Evolutionary conservation across 2,888 invertebrate species (phyloP), one percentile per base, ranked within the genome.

Genomic region (Oconnorella tubifera): DNA sequence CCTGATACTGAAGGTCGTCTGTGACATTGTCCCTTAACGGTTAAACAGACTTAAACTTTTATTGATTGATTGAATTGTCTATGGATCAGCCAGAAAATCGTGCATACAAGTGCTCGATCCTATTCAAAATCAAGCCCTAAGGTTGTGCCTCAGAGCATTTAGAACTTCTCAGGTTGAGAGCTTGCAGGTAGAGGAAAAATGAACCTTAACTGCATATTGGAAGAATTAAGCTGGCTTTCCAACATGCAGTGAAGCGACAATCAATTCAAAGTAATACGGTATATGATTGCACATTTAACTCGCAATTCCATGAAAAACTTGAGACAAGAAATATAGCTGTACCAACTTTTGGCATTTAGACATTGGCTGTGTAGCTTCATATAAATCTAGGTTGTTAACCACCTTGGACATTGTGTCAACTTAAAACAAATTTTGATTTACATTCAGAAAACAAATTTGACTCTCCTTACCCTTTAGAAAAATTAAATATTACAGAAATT

Each of bases 111-210:
- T 10, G 19, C 48, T 48, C 14, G 53, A 53, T 6, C n/a, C 25
- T 23, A 25, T 53, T 25, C 53, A 53, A 25, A 53, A 53, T n/a
- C 23, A 53, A 6, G 53, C 53, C 10, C 23, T 53, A 25, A 53
- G 53, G 23, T 19, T 53, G 10, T 14, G 53, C 53, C 25, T 53
- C 23, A 25, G 53, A 25, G 53, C 53, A 14, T 53, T 14, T 53
- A 14, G 53, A n/a, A 53, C 53, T 25, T 53, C 53, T 19, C 53
- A 14, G 6, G 23, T 53, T n/a, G 10, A 4, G 23, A 53, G 53
- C 53, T 25, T 53, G n/a, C 53, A 53, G n/a, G 25, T 25, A 23
- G 53, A 53, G 23, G 53, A 14, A 10, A n/a, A 53, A n/a, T n/a
- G 53, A 53, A 53, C 10, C 25, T 23, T 25, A 14, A 23, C n/a